Evolutionary conservation across 2,888 invertebrate species (phyloP).

Genomic region (Arge pagana): DNA sequence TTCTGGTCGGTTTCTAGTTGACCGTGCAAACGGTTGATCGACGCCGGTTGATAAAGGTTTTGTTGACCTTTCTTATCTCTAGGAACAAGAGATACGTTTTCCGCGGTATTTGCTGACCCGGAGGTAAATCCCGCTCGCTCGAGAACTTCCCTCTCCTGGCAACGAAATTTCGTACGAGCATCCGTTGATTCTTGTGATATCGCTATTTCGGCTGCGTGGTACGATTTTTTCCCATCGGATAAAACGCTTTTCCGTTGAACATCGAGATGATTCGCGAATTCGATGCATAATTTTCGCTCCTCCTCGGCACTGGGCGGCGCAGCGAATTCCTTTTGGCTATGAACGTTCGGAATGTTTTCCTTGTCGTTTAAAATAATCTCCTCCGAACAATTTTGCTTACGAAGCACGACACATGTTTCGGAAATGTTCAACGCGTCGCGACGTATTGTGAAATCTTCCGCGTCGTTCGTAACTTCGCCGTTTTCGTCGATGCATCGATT

Average conservation of each 20-base stretch:
- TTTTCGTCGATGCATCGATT: conserved; percentile 12
- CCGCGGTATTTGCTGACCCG: neutral
- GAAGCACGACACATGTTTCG: conserved; percentile 13
- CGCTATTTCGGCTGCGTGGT: no score
- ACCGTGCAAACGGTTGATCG: no score
- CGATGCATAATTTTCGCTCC: neutral
- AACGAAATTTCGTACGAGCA: no score
- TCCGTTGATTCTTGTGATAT: no score
- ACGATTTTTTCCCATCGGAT: no score
- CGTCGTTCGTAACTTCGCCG: neutral
- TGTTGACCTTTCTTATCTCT: neutral
- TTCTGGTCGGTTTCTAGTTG: no score
- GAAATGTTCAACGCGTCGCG: neutral
- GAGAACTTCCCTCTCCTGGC: no score
- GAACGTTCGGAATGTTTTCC: neutral
- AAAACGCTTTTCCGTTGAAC: no score
- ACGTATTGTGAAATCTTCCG: conserved; percentile 11
- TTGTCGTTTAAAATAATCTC: conserved; percentile 1
- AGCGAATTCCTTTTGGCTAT: neutral
- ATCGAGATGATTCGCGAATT: no score
- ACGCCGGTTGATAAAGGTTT: neutral
- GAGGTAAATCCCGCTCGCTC: no score
- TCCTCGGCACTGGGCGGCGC: neutral
- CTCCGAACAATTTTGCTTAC: conserved; percentile 13
- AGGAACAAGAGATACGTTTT: neutral